phyloP scores from a whole-genome alignment of 2,113 vertebrate species.

The Heterotis niloticus region DNA sequence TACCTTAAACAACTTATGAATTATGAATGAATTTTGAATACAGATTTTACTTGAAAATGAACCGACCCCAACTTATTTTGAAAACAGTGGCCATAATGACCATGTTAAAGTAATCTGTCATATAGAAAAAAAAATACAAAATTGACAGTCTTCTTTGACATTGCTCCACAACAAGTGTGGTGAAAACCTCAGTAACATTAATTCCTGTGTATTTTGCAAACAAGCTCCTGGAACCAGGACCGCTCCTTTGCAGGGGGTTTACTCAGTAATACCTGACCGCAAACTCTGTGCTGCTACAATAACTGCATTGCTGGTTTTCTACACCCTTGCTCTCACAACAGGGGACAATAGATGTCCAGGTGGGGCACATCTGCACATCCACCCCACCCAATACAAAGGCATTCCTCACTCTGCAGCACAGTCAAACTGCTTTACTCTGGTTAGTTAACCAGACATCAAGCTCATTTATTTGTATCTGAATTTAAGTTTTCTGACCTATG shows the following conservation, averaged over 20 bases:
- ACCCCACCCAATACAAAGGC: background rate
- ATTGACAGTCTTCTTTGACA: constrained; percentile 29
- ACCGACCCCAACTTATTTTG: constrained; percentile 17
- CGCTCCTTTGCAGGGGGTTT: background rate
- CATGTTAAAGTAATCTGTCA: constrained; percentile 39
- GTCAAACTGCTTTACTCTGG: too few species aligned
- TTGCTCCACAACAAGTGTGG: constrained; percentile 30
- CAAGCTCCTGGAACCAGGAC: background rate
- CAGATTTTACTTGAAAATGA: background rate
- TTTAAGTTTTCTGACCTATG: background rate
- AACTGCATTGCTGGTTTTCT: background rate
- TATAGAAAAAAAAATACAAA: constrained; percentile 32
- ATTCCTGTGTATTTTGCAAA: background rate
- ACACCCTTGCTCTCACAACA: background rate
- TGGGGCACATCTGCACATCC: background rate
- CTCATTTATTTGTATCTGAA: background rate
- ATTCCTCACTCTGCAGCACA: background rate
- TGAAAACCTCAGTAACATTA: background rate
- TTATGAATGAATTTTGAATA: background rate
- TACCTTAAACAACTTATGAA: background rate
- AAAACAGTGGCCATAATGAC: constrained; percentile 28
- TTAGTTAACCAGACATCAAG: background rate
- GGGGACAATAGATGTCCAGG: background rate
- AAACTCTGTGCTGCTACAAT: background rate
- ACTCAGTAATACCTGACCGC: background rate